These are phyloP conservation scores for Brienomyrus longianalis DNA, from an alignment of 2,113 vertebrate species.

Conservation along the genomic window DNA sequence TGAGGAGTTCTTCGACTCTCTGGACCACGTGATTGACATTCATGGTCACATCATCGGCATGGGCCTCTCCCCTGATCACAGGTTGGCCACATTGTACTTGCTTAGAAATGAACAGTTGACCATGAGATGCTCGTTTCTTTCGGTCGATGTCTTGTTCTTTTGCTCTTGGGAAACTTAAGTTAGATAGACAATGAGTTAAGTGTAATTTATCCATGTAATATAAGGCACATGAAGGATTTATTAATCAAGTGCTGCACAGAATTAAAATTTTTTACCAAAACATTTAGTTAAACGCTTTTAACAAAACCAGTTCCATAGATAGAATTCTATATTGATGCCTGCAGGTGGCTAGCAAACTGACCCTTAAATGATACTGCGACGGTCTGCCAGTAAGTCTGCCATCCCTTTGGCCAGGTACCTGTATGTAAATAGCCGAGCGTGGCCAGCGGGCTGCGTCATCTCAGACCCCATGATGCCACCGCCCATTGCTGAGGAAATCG, in stretches of 20 bases:
- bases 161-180: not conserved
- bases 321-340: not conserved
- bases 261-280: not conserved
- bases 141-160: not conserved
- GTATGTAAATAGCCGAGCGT: conserved; percentile 91
- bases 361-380: not conserved
- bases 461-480: conserved; percentile 90
- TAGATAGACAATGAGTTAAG: not conserved
- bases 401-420: conserved; percentile 68
- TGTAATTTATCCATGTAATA: not conserved
- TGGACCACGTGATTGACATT: conserved; percentile 92
- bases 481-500: conserved; percentile 90
- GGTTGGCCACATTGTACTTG: conserved; percentile 51
- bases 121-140: not conserved
- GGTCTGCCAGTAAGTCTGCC: not conserved
- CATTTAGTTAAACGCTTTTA: not conserved
- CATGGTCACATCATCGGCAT: conserved; percentile 94
- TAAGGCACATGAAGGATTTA: not conserved
- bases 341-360: not conserved
- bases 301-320: not conserved
- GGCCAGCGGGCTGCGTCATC: conserved; percentile 81
- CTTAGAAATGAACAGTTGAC: not conserved
- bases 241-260: not conserved
- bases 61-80: conserved; percentile 95
- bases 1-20: conserved; percentile 85